These are phyloP conservation scores for Pelochelys cantorii DNA, from an alignment of 2,797 vertebrate genomes.

Conservation along the genomic window DNA sequence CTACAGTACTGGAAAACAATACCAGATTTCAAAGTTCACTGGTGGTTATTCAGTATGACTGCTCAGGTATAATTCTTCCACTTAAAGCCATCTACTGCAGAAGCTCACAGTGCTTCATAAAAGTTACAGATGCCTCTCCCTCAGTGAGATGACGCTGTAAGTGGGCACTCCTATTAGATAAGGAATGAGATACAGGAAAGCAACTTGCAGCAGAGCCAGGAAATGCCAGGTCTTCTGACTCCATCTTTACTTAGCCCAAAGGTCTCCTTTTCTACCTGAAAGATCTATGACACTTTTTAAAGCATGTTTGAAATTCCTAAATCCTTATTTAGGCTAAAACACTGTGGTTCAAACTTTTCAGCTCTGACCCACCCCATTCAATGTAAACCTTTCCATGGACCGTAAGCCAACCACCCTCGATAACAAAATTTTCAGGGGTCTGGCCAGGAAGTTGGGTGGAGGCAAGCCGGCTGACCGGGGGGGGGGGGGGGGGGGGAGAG, in stretches of 20 bases:
- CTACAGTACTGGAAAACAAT: neutral
- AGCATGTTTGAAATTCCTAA: slow-evolving; percentile 1
- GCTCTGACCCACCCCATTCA: too few species aligned
- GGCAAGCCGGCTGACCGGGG: too few species aligned
- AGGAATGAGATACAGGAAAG: neutral
- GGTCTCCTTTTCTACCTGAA: neutral
- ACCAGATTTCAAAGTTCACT: neutral
- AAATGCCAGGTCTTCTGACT: neutral
- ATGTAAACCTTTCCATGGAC: too few species aligned
- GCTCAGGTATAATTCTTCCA: too few species aligned
- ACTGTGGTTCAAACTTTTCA: too few species aligned
- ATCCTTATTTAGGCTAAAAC: neutral
- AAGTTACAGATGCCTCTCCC: neutral
- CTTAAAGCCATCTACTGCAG: neutral
- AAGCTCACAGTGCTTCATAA: neutral
- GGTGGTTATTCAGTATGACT: fast-evolving
- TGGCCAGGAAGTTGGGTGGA: too few species aligned
- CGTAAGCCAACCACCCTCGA: too few species aligned
- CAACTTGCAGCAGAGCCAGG: neutral
- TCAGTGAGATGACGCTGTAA: neutral
- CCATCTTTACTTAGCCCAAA: neutral
- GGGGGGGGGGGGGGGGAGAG: too few species aligned
- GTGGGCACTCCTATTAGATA: neutral
- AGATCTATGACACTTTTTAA: neutral
- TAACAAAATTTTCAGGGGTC: too few species aligned